These are phyloP conservation scores for Tetraneura akinire DNA, from an alignment of 1,140 invertebrate genomes.

Conservation along the genomic window DNA sequence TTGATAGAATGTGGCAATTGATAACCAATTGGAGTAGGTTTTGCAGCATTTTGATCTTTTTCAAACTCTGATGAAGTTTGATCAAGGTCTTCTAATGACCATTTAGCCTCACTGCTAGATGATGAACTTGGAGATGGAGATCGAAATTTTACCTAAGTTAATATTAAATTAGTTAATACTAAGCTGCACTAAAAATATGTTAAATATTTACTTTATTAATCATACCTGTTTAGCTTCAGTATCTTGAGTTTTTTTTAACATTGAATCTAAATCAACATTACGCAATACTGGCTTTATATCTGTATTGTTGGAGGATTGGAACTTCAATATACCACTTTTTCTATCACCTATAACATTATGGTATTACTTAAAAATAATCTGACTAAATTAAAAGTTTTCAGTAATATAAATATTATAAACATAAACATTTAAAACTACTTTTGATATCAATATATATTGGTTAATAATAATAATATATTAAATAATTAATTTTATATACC, in stretches of 20 bases:
- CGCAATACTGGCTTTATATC: slow-evolving; percentile 59
- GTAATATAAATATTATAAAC: no score
- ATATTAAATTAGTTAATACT: slow-evolving; percentile 22
- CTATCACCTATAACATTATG: slow-evolving; percentile 58
- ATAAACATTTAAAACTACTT: no score
- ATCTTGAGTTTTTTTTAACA: slow-evolving; percentile 66
- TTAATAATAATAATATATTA: no score
- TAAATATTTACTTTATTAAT: neutral
- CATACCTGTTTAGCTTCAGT: slow-evolving; percentile 67
- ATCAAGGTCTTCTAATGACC: slow-evolving; percentile 49
- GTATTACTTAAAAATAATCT: no score
- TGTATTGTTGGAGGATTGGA: slow-evolving; percentile 62
- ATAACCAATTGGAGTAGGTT: slow-evolving; percentile 45
- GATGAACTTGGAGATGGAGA: slow-evolving; percentile 30
- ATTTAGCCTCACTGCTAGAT: slow-evolving; percentile 43
- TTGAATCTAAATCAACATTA: slow-evolving; percentile 77
- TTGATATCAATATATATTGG: no score
- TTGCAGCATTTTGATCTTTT: slow-evolving; percentile 38
- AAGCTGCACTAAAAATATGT: neutral
- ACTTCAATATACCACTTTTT: slow-evolving; percentile 70
- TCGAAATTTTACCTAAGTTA: slow-evolving; percentile 35
- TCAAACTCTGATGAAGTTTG: slow-evolving; percentile 46
- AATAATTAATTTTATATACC: no score
- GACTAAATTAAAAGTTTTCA: no score
- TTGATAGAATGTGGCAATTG: slow-evolving; percentile 31